Conservation (phyloP, 2,888 invertebrate species). For the Cerastoderma edule region DNA sequence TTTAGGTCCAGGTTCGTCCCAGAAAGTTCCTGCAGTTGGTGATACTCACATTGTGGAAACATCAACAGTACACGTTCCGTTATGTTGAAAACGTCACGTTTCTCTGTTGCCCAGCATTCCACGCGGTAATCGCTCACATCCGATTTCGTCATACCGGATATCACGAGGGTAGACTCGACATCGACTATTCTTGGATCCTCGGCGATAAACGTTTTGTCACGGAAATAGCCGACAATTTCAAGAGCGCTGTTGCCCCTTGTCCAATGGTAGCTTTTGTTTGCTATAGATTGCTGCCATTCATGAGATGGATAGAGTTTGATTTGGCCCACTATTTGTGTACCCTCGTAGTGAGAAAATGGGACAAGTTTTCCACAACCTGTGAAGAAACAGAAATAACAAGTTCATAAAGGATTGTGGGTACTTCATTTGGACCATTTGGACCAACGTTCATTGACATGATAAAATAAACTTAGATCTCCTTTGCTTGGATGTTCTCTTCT, state of each 20-base stretch:
- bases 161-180: not conserved
- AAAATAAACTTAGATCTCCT: too few relatives aligned
- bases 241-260: not conserved
- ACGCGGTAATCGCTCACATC: not conserved
- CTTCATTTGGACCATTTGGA: too few relatives aligned
- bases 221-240: not conserved
- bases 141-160: not conserved
- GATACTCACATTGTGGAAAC: conserved; percentile 4
- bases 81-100: not conserved
- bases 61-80: not conserved
- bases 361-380: conserved; percentile 1
- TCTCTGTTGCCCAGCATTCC: not conserved
- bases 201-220: not conserved
- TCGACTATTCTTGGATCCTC: not conserved
- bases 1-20: too few relatives aligned
- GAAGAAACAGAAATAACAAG: too few relatives aligned
- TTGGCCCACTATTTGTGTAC: not conserved
- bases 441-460: too few relatives aligned
- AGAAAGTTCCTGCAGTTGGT: too few relatives aligned
- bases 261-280: not conserved
- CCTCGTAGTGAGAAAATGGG: conserved; percentile 1
- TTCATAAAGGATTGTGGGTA: too few relatives aligned
- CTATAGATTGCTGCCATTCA: not conserved
- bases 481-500: too few relatives aligned
- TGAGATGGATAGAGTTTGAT: conserved; percentile 1